These are phyloP conservation scores for Corella eumyota DNA, from an alignment of 23 tunicate genomes.

Conservation along the genomic window DNA sequence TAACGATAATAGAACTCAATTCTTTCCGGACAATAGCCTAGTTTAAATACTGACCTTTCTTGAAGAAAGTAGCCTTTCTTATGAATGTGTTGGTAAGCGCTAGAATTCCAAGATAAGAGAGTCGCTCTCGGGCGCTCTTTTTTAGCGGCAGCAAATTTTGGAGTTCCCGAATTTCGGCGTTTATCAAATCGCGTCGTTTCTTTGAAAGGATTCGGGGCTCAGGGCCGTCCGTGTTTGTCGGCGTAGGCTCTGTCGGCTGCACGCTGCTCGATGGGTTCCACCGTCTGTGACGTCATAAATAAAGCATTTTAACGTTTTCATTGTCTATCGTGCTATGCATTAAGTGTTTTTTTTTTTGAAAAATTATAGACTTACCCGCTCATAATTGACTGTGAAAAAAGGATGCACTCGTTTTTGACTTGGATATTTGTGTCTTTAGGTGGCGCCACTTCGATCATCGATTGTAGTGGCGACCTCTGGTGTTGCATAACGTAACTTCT, in stretches of 20 bases:
- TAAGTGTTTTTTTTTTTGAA: not conserved
- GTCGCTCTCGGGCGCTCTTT: constrained; percentile 84
- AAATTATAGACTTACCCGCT: constrained; percentile 59
- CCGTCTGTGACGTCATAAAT: constrained; percentile 13
- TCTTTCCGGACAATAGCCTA: too few species aligned
- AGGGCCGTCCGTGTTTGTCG: constrained; percentile 61
- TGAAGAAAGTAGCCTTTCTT: constrained; percentile 94
- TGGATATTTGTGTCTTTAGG: constrained; percentile 56
- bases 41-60: too few species aligned
- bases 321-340: not conserved
- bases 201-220: constrained; percentile 90
- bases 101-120: constrained; percentile 84
- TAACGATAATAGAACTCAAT: too few species aligned
- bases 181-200: constrained; percentile 84
- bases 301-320: not conserved
- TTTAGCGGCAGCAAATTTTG: constrained; percentile 92
- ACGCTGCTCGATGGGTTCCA: constrained; percentile 47
- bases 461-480: constrained; percentile 58
- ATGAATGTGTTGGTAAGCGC: constrained; percentile 95
- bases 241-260: constrained; percentile 14
- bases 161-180: constrained; percentile 90
- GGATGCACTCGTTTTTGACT: constrained; percentile 84
- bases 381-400: constrained; percentile 85
- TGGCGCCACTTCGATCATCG: constrained; percentile 40
- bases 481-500: constrained; percentile 90